Evolutionary conservation across 2,797 vertebrate genomes (phyloP), one percentile per base, ranked within the genome.

Genomic region (Rhadinocentrus ornatus): DNA sequence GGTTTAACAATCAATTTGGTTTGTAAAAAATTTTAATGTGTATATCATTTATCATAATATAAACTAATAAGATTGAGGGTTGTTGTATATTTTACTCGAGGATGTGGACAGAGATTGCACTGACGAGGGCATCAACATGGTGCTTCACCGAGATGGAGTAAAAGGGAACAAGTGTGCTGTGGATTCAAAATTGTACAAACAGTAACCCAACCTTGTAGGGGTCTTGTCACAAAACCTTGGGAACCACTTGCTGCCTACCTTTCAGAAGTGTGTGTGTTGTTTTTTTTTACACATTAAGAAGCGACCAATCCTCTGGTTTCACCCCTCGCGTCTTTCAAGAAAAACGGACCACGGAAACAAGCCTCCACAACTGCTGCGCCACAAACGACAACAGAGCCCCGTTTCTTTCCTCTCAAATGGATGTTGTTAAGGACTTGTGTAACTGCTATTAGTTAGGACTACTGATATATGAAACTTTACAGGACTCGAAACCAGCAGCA

Each of bases 241-340:
- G 88, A 90, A 89, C 90, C 92, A 92, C 84, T 91, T 91, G 91
- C 91, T 94, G 93, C 92, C 92, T 93, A 92, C 89, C 86, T 92
- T 91, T 87, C 86, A 83, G 84, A 89, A 80, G 84, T 83, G 86
- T 90, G 90, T 83, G 80, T 89, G 91, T 32, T 32, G 8, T 32
- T 32, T 90, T 62, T 85, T 91, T 92, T 91, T 92, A 87, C 88
- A 87, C 80, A 20, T 26, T 41, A 65, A 59, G 2, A 80, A 86
- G 80, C 62, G 15, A 80, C 56, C 24, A 24, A 68, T 66, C 83
- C 84, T 81, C 62, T 46, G n/a, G 58, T 85, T 83, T 85, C 58
- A 78, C 76, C 84, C 80, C 27, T 80, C n/a, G 55, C 68, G 58
- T 72, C 69, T 69, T 77, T 35, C 55, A 37, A 72, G 39, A 52